Conservation (phyloP, 2,797 vertebrate genomes). For the Myoxocephalus aenaeus region DNA sequence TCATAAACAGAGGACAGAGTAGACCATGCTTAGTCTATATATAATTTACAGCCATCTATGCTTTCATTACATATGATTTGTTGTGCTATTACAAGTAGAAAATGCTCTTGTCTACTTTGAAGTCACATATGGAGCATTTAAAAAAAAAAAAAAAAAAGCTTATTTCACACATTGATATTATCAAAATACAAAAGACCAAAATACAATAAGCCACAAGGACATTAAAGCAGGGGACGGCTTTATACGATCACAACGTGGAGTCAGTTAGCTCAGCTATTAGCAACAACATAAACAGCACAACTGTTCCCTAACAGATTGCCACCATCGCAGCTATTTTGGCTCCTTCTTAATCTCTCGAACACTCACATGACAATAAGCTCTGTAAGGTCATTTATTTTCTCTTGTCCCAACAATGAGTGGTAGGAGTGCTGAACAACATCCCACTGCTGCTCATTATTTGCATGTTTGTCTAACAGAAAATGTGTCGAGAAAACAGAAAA, state of each 20-base stretch:
- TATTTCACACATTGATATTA: not conserved
- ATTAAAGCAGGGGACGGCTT: not conserved
- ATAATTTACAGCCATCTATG: not conserved
- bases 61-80: not conserved
- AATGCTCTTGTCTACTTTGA: not conserved
- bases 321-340: conserved; percentile 54
- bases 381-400: conserved; percentile 28
- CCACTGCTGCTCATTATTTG: conserved; percentile 39
- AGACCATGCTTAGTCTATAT: not conserved
- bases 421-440: conserved; percentile 48
- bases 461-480: conserved; percentile 49
- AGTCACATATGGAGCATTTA: not conserved
- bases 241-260: conserved; percentile 4
- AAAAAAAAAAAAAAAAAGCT: too few relatives aligned
- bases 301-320: conserved; percentile 41
- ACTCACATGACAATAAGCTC: conserved; percentile 35
- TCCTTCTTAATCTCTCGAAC: conserved; percentile 53
- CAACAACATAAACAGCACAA: conserved; percentile 29
- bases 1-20: not conserved
- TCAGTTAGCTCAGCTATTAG: conserved; percentile 20
- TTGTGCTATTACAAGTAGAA: not conserved
- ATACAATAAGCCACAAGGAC: not conserved
- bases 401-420: conserved; percentile 41
- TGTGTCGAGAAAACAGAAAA: conserved; percentile 39
- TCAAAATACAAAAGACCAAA: not conserved